Conservation (phyloP, 1,140 invertebrate species). For the Solenopsis invicta region DNA sequence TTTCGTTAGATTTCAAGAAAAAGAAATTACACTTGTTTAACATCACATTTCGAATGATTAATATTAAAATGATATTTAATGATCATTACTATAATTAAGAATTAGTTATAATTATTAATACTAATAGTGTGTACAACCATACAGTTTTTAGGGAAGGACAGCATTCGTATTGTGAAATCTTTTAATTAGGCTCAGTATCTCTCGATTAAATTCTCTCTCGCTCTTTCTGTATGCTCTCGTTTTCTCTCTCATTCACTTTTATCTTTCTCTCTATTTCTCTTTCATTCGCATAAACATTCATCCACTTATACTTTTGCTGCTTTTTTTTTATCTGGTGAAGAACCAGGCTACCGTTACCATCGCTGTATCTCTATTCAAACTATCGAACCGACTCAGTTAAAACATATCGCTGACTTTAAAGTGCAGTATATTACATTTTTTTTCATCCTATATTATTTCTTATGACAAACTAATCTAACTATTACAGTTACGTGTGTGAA, state of each 20-base stretch:
- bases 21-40: conserved; percentile 85
- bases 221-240: conserved; percentile 58
- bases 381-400: conserved; percentile 78
- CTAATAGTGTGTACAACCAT: conserved; percentile 87
- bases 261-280: conserved; percentile 53
- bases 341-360: conserved; percentile 54
- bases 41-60: conserved; percentile 86
- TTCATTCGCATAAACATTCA: conserved; percentile 65
- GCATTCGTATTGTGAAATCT: conserved; percentile 79
- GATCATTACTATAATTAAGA: conserved; percentile 84
- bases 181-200: conserved; percentile 75
- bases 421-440: conserved; percentile 85
- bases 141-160: conserved; percentile 79
- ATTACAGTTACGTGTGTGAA: conserved; percentile 84
- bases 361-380: conserved; percentile 74
- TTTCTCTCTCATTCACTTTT: conserved; percentile 62
- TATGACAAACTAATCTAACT: conserved; percentile 81
- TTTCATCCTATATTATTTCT: conserved; percentile 79
- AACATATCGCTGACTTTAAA: conserved; percentile 80
- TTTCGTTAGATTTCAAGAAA: conserved; percentile 83
- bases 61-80: conserved; percentile 86
- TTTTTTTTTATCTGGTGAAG: conserved; percentile 65
- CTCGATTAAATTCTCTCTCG: conserved; percentile 68
- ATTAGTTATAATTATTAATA: conserved; percentile 86
- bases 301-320: conserved; percentile 61